phyloP scores from a whole-genome alignment of 2,113 vertebrate species.

The Microtus montanus region DNA sequence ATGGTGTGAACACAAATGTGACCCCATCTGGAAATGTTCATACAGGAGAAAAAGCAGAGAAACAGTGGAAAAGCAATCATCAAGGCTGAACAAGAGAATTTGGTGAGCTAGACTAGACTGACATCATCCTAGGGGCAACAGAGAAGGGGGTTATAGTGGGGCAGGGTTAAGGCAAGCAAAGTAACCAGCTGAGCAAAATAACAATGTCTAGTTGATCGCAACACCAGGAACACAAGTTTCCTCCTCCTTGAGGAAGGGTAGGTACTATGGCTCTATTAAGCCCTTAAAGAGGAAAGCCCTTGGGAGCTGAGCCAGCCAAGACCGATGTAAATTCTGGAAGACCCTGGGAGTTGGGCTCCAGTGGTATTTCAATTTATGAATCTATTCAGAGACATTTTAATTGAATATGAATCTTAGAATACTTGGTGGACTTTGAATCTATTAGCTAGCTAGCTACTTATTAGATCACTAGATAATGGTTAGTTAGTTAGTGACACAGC shows the following conservation, averaged over 20 bases:
- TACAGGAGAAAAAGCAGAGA: not conserved
- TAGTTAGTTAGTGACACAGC: not conserved
- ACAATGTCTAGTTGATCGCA: no score
- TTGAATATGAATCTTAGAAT: not conserved
- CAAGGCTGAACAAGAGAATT: not conserved
- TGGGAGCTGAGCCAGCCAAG: not conserved
- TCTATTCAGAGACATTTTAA: not conserved
- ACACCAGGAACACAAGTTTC: not conserved
- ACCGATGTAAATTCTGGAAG: not conserved
- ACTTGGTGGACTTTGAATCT: not conserved
- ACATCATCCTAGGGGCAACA: not conserved
- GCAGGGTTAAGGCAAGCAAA: not conserved
- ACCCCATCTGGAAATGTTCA: not conserved
- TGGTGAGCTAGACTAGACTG: not conserved
- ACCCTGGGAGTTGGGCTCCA: not conserved
- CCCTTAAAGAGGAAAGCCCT: not conserved
- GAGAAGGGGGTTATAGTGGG: not conserved
- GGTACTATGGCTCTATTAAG: not conserved
- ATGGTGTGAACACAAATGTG: constrained; percentile 3
- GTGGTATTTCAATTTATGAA: not conserved
- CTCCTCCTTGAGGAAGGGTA: not conserved
- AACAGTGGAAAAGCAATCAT: not conserved
- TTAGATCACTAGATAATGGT: not conserved
- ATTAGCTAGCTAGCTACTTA: not conserved
- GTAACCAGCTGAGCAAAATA: not conserved